Evolutionary conservation across 2,113 vertebrate species (phyloP), one percentile per base, ranked within the genome.

Genomic region (Nothocercus julius): DNA sequence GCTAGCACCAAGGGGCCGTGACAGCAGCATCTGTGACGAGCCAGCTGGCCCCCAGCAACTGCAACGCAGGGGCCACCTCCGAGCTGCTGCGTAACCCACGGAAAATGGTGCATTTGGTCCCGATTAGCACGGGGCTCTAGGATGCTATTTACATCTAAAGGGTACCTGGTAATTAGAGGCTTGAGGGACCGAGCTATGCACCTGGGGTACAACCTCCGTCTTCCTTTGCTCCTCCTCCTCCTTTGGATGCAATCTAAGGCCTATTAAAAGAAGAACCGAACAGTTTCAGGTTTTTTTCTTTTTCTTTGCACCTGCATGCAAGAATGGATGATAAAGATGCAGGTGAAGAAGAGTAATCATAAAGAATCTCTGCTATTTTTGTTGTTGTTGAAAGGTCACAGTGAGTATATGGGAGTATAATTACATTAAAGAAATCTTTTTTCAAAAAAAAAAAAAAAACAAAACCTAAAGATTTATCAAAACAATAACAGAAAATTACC

Each of bases 401-500:
- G 5, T 36, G 68, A 72, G 27, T 28, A 53, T 72, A 72, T 47
- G 20, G 24, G 47, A 34, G 25, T 36, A 36, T 36, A 53, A 28
- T 51, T 70, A 36, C 47, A 14, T 49, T 49, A 16, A 64, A 42
- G 13, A 69, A n/a, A 69, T 34, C 28, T 22, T 32, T 67, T 44
- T 49, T 67, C 13, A 45, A 68, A 68, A 68, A 68, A 22, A 10
- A n/a, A 16, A n/a, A 47, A 44, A 44, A 44, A 44, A 44, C 13
- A 44, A 44, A 44, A 13, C 15, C 44, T 44, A 34, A 9, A 34
- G 45, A 47, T 49, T 49, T 61, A 61, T 34, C 32, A 70, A 45
- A 36, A 51, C 0, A 28, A 22, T 45, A 15, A 15, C 5, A 15
- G 14, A 44, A 20, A 17, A 74, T 3, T 19, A 6, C 2, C 3